Base-by-base conservation (phyloP, 2,113 vertebrate species). In the Saccopteryx leptura region DNA sequence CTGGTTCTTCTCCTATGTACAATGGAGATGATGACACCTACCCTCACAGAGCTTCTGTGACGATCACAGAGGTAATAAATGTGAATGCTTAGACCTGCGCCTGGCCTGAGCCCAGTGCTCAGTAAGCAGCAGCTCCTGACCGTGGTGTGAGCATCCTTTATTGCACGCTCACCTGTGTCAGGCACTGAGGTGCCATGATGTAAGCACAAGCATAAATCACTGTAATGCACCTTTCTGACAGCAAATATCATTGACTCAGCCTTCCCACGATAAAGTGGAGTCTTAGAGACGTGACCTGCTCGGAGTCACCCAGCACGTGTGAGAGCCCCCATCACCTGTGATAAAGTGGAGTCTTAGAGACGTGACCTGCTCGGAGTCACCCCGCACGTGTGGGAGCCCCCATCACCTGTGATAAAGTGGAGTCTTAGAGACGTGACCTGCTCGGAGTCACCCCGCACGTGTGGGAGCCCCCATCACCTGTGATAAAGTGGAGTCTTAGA, bases 31-130 rank as follows among this genome's bases (percentile, higher is more conserved):
- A 10, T 39, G 4, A 5, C 39, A 2, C 23, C 46, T 1, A 2
- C 15, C 46, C 68, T 8, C 3, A 2, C 8, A 8, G 26, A 63
- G 26, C 4, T n/a, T 1, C 0, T 7, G 28, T 58, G 66, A 52
- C 0, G 46, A 26, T 9, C 21, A 18, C 0, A 14, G 23, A 28
- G 15, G 7, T 19, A n/a, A 11, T 9, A 46, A 14, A 2, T 0
- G 8, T 0, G 9, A 24, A 11, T 1, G 58, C 58, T 48, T 0
- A 39, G 18, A 15, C 17, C 19, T 1, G 48, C 10, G 4, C 68
- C 58, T 0, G 2, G 13, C 26, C 3, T 10, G 3, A 56, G 9
- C 63, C 1, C 0, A 2, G 24, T 0, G 0, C 8, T 15, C 48
- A 9, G 14, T 0, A 2, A 23, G 2, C 5, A 12, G 24, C 7